Evolutionary conservation across 2,113 vertebrate genomes (phyloP), one percentile per base, ranked within the genome.

Genomic region (Megaptera novaeangliae): DNA sequence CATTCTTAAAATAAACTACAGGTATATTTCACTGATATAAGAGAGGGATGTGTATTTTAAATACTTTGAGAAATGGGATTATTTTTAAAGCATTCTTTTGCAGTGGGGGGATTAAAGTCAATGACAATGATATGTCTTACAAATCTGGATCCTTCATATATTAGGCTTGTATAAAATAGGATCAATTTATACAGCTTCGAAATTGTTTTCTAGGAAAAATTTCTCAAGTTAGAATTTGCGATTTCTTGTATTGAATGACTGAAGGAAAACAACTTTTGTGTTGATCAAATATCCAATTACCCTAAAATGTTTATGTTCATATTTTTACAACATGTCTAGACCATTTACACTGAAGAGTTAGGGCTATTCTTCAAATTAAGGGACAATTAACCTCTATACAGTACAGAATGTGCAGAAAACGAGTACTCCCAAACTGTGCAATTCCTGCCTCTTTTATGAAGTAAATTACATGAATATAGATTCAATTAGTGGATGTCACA

Each of bases 41-140:
- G 23, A 66, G 61, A 87, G 44, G 5, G 25, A 41, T 71, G 49
- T 72, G 1, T 44, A 64, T 61, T 93, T 95, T 81, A 90, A 90
- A 55, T 87, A 92, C 59, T 25, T 49, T 18, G 80, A 88, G 68
- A 97, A 93, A 89, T 55, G 11, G 57, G 59, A 85, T 91, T 88
- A 91, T 82, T 96, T 57, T 91, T 81, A 80, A 86, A 80, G 46
- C 29, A 87, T 29, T 87, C 8, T 68, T 96, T 88, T 66, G n/a
- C 34, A 21, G 11, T 66, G 17, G 36, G 31, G 57, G 66, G 91
- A 71, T 72, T n/a, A 90, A 91, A 95, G 21, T 83, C 69, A 93
- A 0, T 61, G 46, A 83, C 14, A 69, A 52, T 46, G 34, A 39
- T 10, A 75, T 52, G 18, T 49, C n/a, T 72, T 93, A 85, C 11